These are phyloP conservation scores for Lucilia cuprina DNA, from an alignment of 1,140 invertebrate species.

Conservation along the genomic window DNA sequence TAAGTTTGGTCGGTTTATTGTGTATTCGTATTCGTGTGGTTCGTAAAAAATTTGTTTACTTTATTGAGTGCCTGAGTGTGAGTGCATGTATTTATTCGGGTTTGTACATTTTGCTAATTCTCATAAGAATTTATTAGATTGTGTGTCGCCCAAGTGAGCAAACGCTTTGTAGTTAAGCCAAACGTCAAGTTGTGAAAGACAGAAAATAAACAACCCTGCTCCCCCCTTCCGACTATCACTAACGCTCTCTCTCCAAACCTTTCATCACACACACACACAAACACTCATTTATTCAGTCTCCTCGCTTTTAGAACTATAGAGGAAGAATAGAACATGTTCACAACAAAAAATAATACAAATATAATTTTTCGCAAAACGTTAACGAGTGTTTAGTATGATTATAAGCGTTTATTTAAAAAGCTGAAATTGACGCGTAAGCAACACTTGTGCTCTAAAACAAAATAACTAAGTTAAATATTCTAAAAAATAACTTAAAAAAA, in stretches of 20 bases:
- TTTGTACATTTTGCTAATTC: slow-evolving; percentile 19
- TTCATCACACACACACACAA: not conserved
- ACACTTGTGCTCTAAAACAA: slow-evolving; percentile 25
- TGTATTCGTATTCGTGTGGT: not conserved
- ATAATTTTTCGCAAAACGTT: slow-evolving; percentile 28
- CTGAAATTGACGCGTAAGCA: slow-evolving; percentile 30
- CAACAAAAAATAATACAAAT: not conserved
- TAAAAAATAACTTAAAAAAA: not conserved
- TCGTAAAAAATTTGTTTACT: not conserved
- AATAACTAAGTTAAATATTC: not conserved
- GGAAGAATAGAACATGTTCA: not conserved
- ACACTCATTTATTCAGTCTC: not conserved
- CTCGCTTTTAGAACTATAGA: not conserved
- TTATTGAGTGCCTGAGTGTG: not conserved
- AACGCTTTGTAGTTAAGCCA: slow-evolving; percentile 24
- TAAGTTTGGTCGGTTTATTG: not conserved
- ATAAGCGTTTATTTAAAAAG: slow-evolving; percentile 34
- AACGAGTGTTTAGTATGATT: slow-evolving; percentile 23
- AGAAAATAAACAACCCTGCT: not conserved
- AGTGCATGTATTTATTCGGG: not conserved
- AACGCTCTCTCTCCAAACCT: not conserved
- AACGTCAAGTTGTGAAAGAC: not conserved
- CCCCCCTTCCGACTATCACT: not conserved
- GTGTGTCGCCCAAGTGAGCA: slow-evolving; percentile 26
- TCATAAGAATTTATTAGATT: slow-evolving; percentile 23